Base-by-base conservation (phyloP, 2,797 vertebrate genomes). In the Ctenochaetus hawaiiensis region DNA sequence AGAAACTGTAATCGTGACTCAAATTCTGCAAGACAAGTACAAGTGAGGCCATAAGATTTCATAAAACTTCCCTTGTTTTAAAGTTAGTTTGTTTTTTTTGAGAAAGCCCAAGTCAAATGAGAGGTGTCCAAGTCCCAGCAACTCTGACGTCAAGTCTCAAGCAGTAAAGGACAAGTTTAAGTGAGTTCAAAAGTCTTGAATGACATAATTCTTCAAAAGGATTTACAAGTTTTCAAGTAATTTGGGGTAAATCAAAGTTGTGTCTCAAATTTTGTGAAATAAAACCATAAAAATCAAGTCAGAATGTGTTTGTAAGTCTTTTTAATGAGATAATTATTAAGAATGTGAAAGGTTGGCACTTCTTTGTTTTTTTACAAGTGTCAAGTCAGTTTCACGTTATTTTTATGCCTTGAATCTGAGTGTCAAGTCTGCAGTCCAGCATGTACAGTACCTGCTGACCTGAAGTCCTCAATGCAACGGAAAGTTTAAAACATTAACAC, bases 401-500 rank as follows among this genome's bases (percentile, higher is more conserved):
- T 57, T 52, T 7, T 22, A 39, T 26, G 43, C 70, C 47, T 48
- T 58, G 7, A 58, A 26, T 68, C 53, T 0, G 22, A 61, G 17
- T 39, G 39, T 43, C 5, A 54, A 48, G 48, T 49, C 18, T 26
- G 58, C 43, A 57, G 30, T 3, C 3, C 13, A 1, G 5, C 23
- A 12, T 5, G 56, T 26, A 37, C 54, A 18, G 45, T 3, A 8
- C 30, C 43, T 23, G 34, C 48, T 70, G 48, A 67, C 52, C 79
- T 41, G 30, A 67, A 77, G 59, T 62, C 61, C 30, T 23, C 26
- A 5, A 47, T 26, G 66, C 18, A 49, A 53, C 39, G 41, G 17
- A 49, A 58, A 39, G 75, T 61, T 83, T 63, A 71, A 62, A 41
- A 51, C 18, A 23, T 73, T 49, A 70, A 74, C 70, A 68, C 57